These are phyloP conservation scores for Cossypha dichroa DNA, from an alignment of 2,797 vertebrate genomes.

Conservation along the genomic window DNA sequence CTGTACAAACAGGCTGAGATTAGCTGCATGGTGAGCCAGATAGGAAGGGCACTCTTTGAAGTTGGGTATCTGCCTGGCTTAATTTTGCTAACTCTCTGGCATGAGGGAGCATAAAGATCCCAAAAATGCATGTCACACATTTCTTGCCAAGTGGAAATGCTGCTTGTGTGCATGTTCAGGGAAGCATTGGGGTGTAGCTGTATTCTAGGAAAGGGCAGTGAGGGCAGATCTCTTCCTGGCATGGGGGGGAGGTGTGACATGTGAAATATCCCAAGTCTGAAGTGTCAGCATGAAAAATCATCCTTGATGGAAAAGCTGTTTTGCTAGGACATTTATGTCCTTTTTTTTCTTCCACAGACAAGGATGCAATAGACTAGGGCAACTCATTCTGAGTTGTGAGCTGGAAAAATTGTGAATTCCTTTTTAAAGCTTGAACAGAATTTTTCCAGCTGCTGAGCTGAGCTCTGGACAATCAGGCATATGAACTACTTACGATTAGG, in stretches of 20 bases:
- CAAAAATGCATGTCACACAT: rapidly evolving
- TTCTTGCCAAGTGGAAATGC: constrained; percentile 17
- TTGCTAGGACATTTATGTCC: background rate
- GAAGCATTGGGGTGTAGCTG: background rate
- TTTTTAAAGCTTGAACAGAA: background rate
- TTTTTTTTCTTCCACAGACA: background rate
- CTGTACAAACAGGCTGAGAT: constrained; percentile 46
- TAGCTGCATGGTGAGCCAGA: background rate
- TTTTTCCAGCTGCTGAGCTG: background rate
- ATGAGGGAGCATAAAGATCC: background rate
- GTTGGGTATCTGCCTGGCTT: background rate
- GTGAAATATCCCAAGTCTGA: background rate
- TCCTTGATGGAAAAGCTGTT: background rate
- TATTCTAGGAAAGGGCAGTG: constrained; percentile 30
- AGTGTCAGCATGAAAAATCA: background rate
- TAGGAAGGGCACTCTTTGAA: constrained; percentile 39
- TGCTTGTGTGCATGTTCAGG: background rate
- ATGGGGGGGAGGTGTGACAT: background rate
- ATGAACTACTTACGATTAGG: background rate
- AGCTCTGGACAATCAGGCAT: background rate
- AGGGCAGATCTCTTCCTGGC: background rate
- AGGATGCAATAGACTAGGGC: background rate
- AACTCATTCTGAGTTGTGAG: background rate
- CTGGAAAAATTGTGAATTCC: background rate
- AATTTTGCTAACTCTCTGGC: background rate